Base-by-base conservation (phyloP, 2,797 vertebrate species). In the Myiothlypis coronata region DNA sequence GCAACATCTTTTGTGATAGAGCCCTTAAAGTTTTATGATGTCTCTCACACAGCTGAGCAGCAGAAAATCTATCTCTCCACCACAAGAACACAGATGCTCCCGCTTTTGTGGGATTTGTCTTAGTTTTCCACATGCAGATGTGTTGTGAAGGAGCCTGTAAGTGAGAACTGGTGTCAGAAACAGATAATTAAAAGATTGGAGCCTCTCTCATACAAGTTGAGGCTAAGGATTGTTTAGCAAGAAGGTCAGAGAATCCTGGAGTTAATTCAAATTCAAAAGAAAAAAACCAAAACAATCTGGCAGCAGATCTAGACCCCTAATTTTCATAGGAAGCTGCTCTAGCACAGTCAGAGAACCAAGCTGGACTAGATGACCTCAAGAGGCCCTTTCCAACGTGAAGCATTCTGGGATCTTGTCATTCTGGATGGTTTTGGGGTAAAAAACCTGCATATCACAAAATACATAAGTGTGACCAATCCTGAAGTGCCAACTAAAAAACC, bases 1-100 rank as follows among this genome's bases (percentile, higher is more conserved):
- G 83, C 56, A 87, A 53, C 49, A 68, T 69, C 44, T 56, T 90
- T 77, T 56, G 87, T 39, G 78, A 85, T 17, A 67, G 56, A 77
- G 41, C 8, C 34, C 41, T 83, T 85, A 70, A 84, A 85, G 34
- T 87, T 94, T 92, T 87, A 91, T 70, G 28, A 93, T 49, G 37
- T 43, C 21, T 91, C 26, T 85, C 64, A 26, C 22, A 41, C 2
- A 89, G 70, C n/a, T 14, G 27, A 71, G 15, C 20, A 86, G 85
- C 39, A 83, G 32, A 74, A 11, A 90, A 70, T 70, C 59, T 85
- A 26, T 27, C 37, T 74, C 68, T 74, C 59, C 83, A 60, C 24
- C 26, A 56, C 41, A 41, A 56, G 53, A 12, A 81, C 27, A 69
- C 39, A 90, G 56, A 92, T 49, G 49, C 26, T 85, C 49, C 28